Evolutionary conservation across 2,797 vertebrate genomes (phyloP).

Genomic region (Takifugu rubripes): DNA sequence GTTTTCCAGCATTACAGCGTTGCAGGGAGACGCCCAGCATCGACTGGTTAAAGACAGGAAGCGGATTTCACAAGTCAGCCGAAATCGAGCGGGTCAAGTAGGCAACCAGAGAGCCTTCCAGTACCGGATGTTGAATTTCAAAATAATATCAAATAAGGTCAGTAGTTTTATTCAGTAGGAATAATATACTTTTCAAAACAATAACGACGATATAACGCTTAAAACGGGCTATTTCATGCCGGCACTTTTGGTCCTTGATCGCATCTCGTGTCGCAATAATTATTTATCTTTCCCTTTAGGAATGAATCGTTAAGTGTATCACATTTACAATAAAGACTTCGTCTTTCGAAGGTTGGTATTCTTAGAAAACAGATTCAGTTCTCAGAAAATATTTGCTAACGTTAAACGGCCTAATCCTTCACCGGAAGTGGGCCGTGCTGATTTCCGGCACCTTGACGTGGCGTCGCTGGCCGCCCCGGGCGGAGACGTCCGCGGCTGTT

Average conservation of each 20-base stretch:
- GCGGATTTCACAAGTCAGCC: conserved; percentile 45
- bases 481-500: conserved; percentile 40
- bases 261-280: too few species aligned
- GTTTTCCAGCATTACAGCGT: conserved; percentile 15
- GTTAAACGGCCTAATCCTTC: too few species aligned
- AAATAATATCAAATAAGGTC: conserved; percentile 33
- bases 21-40: conserved; percentile 68
- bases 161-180: too few species aligned
- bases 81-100: conserved; percentile 17
- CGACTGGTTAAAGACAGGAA: conserved; percentile 72
- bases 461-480: conserved; percentile 26
- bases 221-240: too few species aligned
- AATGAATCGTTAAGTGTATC: too few species aligned
- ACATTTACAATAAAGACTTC: too few species aligned
- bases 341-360: too few species aligned
- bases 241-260: too few species aligned
- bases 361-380: background rate
- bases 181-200: too few species aligned
- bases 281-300: too few species aligned
- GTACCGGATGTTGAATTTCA: background rate
- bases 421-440: rapidly evolving
- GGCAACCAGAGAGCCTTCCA: background rate
- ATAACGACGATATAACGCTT: too few species aligned
- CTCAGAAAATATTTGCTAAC: too few species aligned
- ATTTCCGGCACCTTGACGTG: conserved; percentile 10